These are phyloP conservation scores for Heliothis subflexa DNA, from an alignment of 1,140 invertebrate species.

Conservation along the genomic window DNA sequence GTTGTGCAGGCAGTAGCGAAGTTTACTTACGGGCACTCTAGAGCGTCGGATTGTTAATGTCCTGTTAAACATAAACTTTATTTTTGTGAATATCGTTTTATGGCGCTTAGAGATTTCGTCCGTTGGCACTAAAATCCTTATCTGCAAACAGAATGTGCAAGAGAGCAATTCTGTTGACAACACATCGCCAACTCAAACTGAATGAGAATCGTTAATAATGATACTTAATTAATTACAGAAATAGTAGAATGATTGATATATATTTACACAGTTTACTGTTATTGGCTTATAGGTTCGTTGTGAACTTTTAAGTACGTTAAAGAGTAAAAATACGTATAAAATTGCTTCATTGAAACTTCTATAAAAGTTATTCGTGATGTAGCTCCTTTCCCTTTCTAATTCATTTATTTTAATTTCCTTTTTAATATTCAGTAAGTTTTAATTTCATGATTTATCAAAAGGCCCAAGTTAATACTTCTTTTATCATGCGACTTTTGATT, in stretches of 20 bases:
- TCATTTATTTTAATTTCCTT: conserved; percentile 32
- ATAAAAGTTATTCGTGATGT: conserved; percentile 23
- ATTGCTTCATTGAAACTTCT: neutral
- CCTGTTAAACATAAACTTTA: conserved; percentile 9
- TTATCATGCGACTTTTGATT: conserved; percentile 39
- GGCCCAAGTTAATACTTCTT: conserved; percentile 45
- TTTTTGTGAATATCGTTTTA: conserved; percentile 30
- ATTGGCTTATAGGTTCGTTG: neutral
- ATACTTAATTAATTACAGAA: neutral
- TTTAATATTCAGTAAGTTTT: conserved; percentile 44
- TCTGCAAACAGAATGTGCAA: conserved; percentile 14
- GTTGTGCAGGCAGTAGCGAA: conserved; percentile 6
- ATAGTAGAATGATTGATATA: neutral
- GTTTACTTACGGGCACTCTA: neutral
- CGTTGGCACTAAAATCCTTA: neutral
- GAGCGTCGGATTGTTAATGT: conserved; percentile 14
- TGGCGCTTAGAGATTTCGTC: conserved; percentile 1
- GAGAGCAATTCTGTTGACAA: neutral
- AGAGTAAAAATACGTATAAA: neutral
- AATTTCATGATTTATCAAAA: conserved; percentile 44
- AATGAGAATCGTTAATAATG: conserved; percentile 11
- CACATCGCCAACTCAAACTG: neutral
- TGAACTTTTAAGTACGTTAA: neutral
- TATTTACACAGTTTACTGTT: conserved; percentile 12
- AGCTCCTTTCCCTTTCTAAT: conserved; percentile 12